Conservation (phyloP, 2,113 vertebrate species). For the Scalopus aquaticus region DNA sequence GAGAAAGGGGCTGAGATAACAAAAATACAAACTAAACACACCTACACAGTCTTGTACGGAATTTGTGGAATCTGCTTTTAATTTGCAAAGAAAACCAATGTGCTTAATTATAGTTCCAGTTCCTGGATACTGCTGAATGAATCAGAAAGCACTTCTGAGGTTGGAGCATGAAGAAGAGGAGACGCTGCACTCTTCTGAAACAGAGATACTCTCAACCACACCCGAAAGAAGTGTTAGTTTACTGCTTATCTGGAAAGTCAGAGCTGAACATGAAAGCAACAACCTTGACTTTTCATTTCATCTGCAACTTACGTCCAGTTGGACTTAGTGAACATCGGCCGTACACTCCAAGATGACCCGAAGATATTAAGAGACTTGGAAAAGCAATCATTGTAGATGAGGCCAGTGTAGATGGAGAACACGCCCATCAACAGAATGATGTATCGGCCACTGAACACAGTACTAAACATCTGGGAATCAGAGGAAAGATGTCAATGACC, state of each 20-base stretch:
- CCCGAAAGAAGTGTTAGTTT: background rate
- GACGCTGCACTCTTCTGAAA: background rate
- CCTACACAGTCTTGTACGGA: background rate
- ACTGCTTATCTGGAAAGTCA: background rate
- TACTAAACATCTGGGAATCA: slow-evolving; percentile 93
- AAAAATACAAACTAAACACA: slow-evolving; percentile 28
- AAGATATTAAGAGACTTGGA: slow-evolving; percentile 97
- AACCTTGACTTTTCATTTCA: background rate
- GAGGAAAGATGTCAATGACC: slow-evolving; percentile 25
- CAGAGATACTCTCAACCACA: background rate
- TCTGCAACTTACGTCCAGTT: slow-evolving; percentile 95
- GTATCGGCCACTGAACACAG: slow-evolving; percentile 96
- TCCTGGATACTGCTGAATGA: background rate
- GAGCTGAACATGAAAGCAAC: background rate
- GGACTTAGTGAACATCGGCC: slow-evolving; percentile 91
- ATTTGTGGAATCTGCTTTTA: background rate
- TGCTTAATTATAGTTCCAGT: background rate
- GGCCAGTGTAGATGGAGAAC: slow-evolving; percentile 97
- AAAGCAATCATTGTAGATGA: slow-evolving; percentile 99
- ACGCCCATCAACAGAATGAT: slow-evolving; percentile 98
- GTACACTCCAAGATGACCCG: slow-evolving; percentile 96
- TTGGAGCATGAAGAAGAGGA: background rate
- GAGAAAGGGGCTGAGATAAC: background rate
- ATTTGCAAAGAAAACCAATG: background rate
- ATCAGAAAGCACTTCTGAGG: background rate